These are phyloP conservation scores for Phaetusa simplex DNA, from an alignment of 2,113 vertebrate genomes.

Conservation along the genomic window DNA sequence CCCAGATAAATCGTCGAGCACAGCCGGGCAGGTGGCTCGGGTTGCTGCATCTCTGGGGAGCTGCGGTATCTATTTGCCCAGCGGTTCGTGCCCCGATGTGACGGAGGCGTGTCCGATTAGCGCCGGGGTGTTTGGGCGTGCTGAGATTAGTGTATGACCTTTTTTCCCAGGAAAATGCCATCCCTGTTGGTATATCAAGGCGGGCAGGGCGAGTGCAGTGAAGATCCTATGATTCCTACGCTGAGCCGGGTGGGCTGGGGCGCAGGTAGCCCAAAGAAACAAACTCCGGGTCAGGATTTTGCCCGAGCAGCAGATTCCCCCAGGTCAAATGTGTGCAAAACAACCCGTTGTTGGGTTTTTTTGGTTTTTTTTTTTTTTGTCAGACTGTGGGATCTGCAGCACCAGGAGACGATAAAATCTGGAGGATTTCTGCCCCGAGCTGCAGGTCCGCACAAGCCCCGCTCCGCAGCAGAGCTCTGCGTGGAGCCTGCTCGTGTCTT, in stretches of 20 bases:
- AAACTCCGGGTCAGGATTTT: not conserved
- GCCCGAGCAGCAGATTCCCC: not conserved
- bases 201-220: fast-evolving
- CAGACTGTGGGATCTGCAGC: not conserved
- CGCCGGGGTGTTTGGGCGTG: fast-evolving
- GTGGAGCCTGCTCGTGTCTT: not conserved
- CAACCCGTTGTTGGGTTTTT: too few species aligned
- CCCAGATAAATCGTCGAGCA: not conserved
- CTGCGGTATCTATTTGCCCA: not conserved
- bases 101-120: fast-evolving
- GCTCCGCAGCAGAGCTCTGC: not conserved
- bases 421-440: not conserved
- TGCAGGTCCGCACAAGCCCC: not conserved
- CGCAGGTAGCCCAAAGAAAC: fast-evolving
- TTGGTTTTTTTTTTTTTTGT: not conserved
- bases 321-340: not conserved
- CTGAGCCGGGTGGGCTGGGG: not conserved
- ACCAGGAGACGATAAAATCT: not conserved
- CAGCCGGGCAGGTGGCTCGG: not conserved
- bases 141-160: fast-evolving
- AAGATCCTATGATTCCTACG: fast-evolving
- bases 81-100: not conserved
- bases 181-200: fast-evolving
- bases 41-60: not conserved
- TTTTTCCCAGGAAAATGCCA: fast-evolving